Percentiles rank a stretch among this genome's conserved stretches.
Conservation (phyloP, 2,113 vertebrate species). For the Lampris incognitus region DNA sequence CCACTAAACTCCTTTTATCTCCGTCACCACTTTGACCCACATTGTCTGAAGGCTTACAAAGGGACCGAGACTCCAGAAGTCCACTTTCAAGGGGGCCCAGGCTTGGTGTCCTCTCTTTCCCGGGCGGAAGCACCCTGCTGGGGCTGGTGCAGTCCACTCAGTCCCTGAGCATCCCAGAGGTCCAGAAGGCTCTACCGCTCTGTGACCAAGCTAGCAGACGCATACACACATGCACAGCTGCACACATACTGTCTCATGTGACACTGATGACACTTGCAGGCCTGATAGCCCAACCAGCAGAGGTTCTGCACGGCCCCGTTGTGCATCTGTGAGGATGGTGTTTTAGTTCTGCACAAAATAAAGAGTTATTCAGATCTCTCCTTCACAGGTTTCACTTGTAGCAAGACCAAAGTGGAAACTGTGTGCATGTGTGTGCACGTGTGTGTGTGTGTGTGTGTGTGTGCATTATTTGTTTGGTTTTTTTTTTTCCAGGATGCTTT, state of each 20-base stretch:
- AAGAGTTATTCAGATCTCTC: no score
- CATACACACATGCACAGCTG: background rate
- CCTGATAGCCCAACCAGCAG: no score
- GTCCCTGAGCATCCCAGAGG: conserved; percentile 24
- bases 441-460: conserved; percentile 26
- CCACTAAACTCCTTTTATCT: background rate
- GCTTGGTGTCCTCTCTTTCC: conserved; percentile 45
- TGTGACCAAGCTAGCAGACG: background rate
- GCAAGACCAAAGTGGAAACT: no score
- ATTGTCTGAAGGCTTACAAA: background rate
- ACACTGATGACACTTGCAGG: background rate
- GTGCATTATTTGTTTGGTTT: conserved; percentile 19
- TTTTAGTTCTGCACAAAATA: no score
- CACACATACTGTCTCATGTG: conserved; percentile 22
- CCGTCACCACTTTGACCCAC: background rate
- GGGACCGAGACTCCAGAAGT: no score
- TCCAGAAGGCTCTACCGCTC: conserved; percentile 34
- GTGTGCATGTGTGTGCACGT: conserved; percentile 9
- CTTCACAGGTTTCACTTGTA: no score
- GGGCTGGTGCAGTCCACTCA: conserved; percentile 29
- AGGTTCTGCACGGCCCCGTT: no score
- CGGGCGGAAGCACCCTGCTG: conserved; percentile 51
- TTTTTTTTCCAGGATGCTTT: background rate
- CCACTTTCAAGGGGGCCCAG: background rate
- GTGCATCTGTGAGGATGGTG: no score